Evolutionary conservation across 2,797 vertebrate genomes (phyloP), one percentile per base, ranked within the genome.

Genomic region (Sandelia bainsii): DNA sequence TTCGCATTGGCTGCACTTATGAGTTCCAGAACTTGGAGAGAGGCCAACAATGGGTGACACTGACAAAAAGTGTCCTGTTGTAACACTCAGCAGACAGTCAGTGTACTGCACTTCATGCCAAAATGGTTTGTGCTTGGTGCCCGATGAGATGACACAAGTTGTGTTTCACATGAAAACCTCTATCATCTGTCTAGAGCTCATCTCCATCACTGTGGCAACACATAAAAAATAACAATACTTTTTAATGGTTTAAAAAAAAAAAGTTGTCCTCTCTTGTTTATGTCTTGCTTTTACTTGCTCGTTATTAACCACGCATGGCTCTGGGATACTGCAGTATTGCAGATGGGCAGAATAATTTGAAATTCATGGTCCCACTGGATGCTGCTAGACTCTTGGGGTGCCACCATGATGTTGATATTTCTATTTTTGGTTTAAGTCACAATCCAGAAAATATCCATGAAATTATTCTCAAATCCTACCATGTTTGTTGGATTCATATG

Each of bases 1-100:
- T 80, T 79, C 62, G 80, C 54, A 86, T 56, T 80, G 81, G 68
- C 72, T 84, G 56, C 79, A 67, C 67, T 65, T 72, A 58, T 75
- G 64, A 62, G 57, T 68, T 75, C 58, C 46, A 63, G 42, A 40
- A 19, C 63, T 72, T 80, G 71, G 74, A 75, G 48, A 52, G 39
- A 44, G 65, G 72, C 62, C 63, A 78, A 62, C 25, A 52, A 54
- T 59, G 63, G 72, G 69, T 70, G 75, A 37, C 66, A 25, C 58
- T 75, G 79, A 87, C 83, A 82, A 23, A 74, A 71, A 57, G 11
- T 63, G 69, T 59, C 63, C 66, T 27, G 56, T 40, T 3, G 12
- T 66, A 65, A 60, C 61, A 40, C 59, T 78, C 68, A 48, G 48
- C 65, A 67, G 69, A 80, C 73, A 79, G 50, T 75, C 66, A 54